These are phyloP conservation scores for Gymnothorax reevesii DNA, from an alignment of 2,797 vertebrate species.

Conservation along the genomic window DNA sequence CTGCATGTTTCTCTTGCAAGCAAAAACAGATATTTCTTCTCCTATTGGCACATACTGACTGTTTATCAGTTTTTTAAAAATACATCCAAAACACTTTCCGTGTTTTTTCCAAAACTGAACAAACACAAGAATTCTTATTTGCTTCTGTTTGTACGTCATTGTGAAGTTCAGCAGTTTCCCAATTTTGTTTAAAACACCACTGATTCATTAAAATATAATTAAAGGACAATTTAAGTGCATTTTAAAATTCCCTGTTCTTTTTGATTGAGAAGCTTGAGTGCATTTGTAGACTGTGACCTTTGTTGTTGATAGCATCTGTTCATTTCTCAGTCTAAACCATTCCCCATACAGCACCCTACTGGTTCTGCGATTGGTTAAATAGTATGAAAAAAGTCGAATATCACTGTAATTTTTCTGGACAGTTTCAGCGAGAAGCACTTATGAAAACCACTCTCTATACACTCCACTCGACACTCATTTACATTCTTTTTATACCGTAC, in stretches of 20 bases:
- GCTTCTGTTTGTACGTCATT: conserved; percentile 41
- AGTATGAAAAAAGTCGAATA: not conserved
- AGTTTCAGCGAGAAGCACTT: not conserved
- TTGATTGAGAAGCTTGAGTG: not conserved
- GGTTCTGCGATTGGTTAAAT: not conserved
- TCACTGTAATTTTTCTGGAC: not conserved
- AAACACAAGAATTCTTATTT: conserved; percentile 42
- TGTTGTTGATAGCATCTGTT: not conserved
- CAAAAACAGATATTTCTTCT: conserved; percentile 15
- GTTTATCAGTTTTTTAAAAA: conserved; percentile 44
- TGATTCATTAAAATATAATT: not conserved
- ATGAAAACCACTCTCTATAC: not conserved
- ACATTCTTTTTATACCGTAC: not conserved
- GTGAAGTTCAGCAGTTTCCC: conserved; percentile 38
- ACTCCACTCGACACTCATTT: not conserved
- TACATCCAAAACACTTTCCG: conserved; percentile 45
- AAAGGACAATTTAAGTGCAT: not conserved
- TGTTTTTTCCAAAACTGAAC: conserved; percentile 53
- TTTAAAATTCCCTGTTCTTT: not conserved
- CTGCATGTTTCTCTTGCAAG: not conserved
- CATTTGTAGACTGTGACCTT: not conserved
- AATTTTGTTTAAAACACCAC: conserved; percentile 39
- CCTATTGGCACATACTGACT: conserved; percentile 19
- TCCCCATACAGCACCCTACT: not conserved
- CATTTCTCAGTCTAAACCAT: not conserved